Base-by-base conservation (phyloP, 1,140 invertebrate genomes). In the Drosophila seguyi region DNA sequence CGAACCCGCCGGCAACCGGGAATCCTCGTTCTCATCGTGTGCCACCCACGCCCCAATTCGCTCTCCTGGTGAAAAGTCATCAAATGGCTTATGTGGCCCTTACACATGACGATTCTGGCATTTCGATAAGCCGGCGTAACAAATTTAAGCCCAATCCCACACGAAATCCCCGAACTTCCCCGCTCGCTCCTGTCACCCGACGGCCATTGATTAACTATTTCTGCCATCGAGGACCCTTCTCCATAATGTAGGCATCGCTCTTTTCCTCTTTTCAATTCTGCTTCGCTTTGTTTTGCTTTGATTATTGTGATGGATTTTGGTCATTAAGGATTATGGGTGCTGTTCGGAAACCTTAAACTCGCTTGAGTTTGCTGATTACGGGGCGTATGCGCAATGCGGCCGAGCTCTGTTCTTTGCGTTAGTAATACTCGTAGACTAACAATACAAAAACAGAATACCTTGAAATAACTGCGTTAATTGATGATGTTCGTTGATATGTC, bases 181-280 rank as follows among this genome's bases (percentile, higher is more conserved):
- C 52, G 14, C 0, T 44, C 20, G 10, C 20, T 16, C 31, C n/a
- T 42, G 45, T 44, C 48, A 48, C 50, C 44, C 39, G 60, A 50
- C 84, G 31, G 52, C 52, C 14, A 87, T 88, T 87, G 84, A 87
- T 87, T 87, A 90, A 90, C 84, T 87, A 90, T 87, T 84, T 81
- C 27, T n/a, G n/a, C n/a, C 63, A 48, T 60, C 59, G 34, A 4
- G 14, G 7, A 7, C 18, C 18, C 3, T 31, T 20, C 18, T 18
- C 57, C 41, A n/a, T 63, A 71, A 62, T 59, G 60, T 79, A 65
- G 59, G 68, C 80, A 72, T 58, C 41, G 55, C 7, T 36, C 22
- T 48, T 65, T 75, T 36, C 34, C 8, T 55, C 52, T 55, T 57
- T 75, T 50, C 66, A 53, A 71, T 63, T 71, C 42, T 6, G 20